phyloP scores from a whole-genome alignment of 2,113 vertebrate genomes.

The Emydocephalus ijimae region DNA sequence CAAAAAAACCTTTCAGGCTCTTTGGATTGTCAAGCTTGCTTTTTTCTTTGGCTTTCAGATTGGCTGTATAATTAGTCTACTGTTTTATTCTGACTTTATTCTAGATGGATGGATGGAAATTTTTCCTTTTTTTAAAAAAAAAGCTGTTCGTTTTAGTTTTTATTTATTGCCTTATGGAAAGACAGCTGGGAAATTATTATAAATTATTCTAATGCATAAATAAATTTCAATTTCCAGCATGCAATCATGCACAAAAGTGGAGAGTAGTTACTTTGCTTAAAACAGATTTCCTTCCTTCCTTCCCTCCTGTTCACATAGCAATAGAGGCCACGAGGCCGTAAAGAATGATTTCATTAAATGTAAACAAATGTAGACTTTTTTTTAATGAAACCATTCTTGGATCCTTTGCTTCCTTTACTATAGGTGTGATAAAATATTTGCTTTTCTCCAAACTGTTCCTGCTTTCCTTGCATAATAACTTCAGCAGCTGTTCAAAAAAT shows the following conservation, averaged over 20 bases:
- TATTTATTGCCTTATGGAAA: background rate
- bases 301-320: background rate
- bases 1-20: background rate
- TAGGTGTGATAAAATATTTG: conserved; percentile 61
- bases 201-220: background rate
- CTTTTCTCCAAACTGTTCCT: conserved; percentile 60
- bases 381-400: conserved; percentile 46
- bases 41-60: background rate
- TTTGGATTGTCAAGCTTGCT: background rate
- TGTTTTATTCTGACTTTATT: background rate
- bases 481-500: conserved; percentile 74
- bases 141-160: background rate
- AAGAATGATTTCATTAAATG: conserved; percentile 18
- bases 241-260: background rate
- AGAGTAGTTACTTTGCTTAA: background rate
- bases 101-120: background rate
- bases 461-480: conserved; percentile 68
- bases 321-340: conserved; percentile 37
- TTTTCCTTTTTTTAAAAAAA: background rate
- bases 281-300: background rate
- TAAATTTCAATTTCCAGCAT: background rate
- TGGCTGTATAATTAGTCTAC: background rate
- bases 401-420: conserved; percentile 58
- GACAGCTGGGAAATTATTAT: background rate
- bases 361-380: conserved; percentile 34